Evolutionary conservation across 1,140 invertebrate genomes (phyloP).

Genomic region (Amphibalanus amphitrite): DNA sequence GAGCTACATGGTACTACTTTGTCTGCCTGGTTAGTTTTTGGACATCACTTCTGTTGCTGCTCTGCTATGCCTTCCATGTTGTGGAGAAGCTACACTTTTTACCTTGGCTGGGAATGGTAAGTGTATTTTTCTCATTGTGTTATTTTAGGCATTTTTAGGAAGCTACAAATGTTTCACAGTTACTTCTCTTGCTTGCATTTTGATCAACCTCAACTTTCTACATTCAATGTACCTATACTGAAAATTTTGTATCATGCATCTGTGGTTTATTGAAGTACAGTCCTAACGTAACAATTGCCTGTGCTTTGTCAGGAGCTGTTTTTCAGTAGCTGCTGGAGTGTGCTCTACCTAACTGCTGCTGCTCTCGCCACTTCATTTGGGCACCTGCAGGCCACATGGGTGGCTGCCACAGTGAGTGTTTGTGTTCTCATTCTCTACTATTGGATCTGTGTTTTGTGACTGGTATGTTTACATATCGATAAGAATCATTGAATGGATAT

Average conservation of each 20-base stretch:
- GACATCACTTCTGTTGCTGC: not conserved
- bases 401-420: not conserved
- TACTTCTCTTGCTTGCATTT: no score
- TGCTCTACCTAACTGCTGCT: not conserved
- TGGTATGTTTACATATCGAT: not conserved
- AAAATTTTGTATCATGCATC: no score
- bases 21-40: not conserved
- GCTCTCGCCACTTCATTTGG: not conserved
- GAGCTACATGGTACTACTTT: not conserved
- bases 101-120: not conserved
- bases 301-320: not conserved
- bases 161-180: not conserved
- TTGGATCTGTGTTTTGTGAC: not conserved
- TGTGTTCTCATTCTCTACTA: not conserved
- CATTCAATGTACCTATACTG: no score
- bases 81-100: not conserved
- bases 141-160: not conserved
- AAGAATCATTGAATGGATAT: not conserved
- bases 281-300: no score
- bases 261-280: no score
- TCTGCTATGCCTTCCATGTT: not conserved
- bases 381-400: not conserved
- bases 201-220: no score
- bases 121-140: not conserved
- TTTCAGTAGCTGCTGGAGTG: not conserved